A percentile compares a stretch with the other conserved stretches of the same genome.
Conservation (phyloP, 2,113 vertebrate genomes). For the Mustela nigripes region DNA sequence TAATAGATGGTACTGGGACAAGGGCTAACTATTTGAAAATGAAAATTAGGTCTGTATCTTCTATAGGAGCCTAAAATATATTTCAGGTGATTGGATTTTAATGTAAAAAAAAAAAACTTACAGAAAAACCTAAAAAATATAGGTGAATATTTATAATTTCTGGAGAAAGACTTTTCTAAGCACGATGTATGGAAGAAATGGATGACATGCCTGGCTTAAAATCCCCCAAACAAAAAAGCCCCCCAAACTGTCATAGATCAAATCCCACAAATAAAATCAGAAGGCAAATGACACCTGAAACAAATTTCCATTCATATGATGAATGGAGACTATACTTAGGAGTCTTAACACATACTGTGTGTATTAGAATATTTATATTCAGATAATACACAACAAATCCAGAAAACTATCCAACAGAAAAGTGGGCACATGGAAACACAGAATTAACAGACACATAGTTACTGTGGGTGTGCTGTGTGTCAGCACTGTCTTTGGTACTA, state of each 20-base stretch:
- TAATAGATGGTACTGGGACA: conserved; percentile 1
- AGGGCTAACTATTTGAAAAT: background rate
- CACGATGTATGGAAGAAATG: background rate
- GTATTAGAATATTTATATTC: background rate
- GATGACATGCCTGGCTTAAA: background rate
- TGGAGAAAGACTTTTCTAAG: background rate
- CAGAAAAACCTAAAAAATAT: background rate
- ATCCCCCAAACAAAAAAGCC: background rate
- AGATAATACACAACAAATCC: background rate
- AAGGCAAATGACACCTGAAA: background rate
- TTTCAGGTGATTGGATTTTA: conserved; percentile 27
- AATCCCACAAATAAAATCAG: background rate
- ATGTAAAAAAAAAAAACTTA: background rate
- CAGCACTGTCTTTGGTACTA: background rate
- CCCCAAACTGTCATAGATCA: background rate
- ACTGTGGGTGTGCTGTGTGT: background rate
- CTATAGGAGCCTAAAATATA: background rate
- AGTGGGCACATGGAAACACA: background rate
- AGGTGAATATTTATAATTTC: conserved; percentile 11
- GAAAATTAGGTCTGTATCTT: conserved; percentile 34
- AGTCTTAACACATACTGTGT: background rate
- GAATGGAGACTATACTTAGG: background rate
- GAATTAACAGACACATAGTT: background rate
- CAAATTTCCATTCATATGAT: background rate
- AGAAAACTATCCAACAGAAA: background rate